Evolutionary conservation across 2,888 invertebrate species (phyloP).

Genomic region (Reticulitermes lucifugus): DNA sequence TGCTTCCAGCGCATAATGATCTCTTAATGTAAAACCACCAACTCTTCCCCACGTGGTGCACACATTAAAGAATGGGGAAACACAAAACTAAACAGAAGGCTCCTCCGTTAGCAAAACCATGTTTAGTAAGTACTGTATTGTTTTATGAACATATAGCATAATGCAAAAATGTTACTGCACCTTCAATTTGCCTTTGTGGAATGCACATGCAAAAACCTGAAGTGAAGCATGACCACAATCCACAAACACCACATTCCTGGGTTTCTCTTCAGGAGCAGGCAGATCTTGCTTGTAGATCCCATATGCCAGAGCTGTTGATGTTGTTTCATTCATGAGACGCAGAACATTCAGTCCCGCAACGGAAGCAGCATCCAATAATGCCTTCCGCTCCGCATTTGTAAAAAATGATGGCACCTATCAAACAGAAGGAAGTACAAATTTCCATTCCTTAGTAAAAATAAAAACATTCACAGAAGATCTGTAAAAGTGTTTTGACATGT

Average conservation of each 20-base stretch:
- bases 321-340: slow-evolving; percentile 96
- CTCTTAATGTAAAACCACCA: no score
- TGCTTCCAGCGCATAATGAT: no score
- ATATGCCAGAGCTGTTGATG: slow-evolving; percentile 95
- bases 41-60: no score
- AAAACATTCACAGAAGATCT: no score
- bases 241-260: slow-evolving; percentile 94
- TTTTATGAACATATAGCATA: not conserved
- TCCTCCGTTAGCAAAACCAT: no score
- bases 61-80: no score
- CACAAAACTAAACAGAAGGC: no score
- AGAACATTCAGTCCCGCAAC: slow-evolving; percentile 95
- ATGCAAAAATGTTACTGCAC: slow-evolving; percentile 61
- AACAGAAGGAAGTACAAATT: not conserved
- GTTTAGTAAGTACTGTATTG: no score
- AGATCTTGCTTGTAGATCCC: slow-evolving; percentile 99
- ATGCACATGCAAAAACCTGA: slow-evolving; percentile 91
- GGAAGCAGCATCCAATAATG: slow-evolving; percentile 89
- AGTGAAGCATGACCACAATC: slow-evolving; percentile 95
- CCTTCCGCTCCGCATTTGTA: slow-evolving; percentile 94
- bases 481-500: no score
- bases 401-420: slow-evolving; percentile 85
- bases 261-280: slow-evolving; percentile 88
- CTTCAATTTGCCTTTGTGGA: slow-evolving; percentile 93
- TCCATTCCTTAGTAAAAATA: no score